A percentile compares a stretch with the other conserved stretches of the same genome.
Evolutionary conservation across 2,113 vertebrate species (phyloP).

Genomic region (Stercorarius parasiticus): DNA sequence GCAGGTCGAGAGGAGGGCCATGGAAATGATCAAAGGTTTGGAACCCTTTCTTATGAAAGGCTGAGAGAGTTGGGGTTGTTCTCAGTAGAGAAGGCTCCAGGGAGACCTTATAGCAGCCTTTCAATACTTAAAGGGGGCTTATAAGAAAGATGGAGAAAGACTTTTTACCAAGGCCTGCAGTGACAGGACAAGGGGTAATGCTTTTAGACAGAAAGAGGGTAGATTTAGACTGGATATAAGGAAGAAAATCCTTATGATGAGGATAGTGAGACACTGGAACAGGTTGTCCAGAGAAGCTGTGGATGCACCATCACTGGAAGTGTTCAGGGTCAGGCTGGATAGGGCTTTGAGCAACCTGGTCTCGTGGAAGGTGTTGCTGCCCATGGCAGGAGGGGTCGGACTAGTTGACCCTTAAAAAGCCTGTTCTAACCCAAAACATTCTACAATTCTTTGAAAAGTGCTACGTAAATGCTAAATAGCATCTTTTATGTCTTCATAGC

Average conservation of each 20-base stretch:
- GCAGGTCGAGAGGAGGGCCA: background rate
- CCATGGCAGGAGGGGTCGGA: background rate
- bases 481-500: background rate
- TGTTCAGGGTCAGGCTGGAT: background rate
- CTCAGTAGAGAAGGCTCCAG: background rate
- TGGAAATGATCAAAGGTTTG: fast-evolving
- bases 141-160: background rate
- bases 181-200: background rate
- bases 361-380: background rate
- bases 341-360: background rate
- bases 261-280: background rate
- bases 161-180: background rate
- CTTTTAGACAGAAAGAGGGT: background rate
- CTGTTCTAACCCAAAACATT: background rate
- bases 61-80: background rate
- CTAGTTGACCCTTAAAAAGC: background rate
- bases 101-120: background rate
- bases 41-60: background rate
- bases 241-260: background rate
- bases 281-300: background rate
- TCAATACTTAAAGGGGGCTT: background rate
- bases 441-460: background rate
- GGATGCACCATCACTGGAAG: background rate
- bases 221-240: background rate
- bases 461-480: background rate